Evolutionary conservation across 2,888 invertebrate genomes (phyloP).

Genomic region (Chalcosyrphus nemorum): DNA sequence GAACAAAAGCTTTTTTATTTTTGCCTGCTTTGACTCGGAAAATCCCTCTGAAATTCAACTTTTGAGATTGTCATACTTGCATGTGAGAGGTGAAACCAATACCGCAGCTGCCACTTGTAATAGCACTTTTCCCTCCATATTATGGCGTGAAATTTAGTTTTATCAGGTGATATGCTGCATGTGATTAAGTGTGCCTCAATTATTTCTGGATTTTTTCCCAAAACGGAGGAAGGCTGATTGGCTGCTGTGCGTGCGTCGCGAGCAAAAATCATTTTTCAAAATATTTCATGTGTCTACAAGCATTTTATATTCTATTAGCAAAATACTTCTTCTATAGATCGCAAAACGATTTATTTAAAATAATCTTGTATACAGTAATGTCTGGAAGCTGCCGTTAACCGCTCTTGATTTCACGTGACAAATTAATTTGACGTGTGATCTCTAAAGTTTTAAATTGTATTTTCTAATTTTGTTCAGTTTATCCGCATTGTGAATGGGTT

Average conservation of each 20-base stretch:
- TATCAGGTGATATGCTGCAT: neutral
- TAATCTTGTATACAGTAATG: too few relatives aligned
- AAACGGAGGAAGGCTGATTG: neutral
- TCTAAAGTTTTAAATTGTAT: neutral
- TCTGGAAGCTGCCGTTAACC: too few relatives aligned
- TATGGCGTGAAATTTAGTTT: neutral
- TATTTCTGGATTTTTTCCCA: neutral
- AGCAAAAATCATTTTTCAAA: too few relatives aligned
- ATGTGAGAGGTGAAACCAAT: constrained; percentile 9
- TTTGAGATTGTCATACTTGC: constrained; percentile 35
- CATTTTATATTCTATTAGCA: too few relatives aligned
- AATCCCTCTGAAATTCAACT: neutral
- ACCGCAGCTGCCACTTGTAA: constrained; percentile 34
- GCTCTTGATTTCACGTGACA: neutral
- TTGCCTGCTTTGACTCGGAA: constrained; percentile 1
- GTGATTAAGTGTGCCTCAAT: neutral
- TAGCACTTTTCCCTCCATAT: constrained; percentile 26
- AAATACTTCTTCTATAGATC: too few relatives aligned
- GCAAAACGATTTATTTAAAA: too few relatives aligned
- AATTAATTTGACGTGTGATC: neutral
- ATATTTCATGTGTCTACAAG: too few relatives aligned
- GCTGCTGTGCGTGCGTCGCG: too few relatives aligned
- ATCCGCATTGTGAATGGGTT: neutral
- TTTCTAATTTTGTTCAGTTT: neutral
- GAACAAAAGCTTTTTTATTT: constrained; percentile 9